phyloP scores from a whole-genome alignment of 2,113 vertebrate genomes.

The Semicossyphus pulcher region DNA sequence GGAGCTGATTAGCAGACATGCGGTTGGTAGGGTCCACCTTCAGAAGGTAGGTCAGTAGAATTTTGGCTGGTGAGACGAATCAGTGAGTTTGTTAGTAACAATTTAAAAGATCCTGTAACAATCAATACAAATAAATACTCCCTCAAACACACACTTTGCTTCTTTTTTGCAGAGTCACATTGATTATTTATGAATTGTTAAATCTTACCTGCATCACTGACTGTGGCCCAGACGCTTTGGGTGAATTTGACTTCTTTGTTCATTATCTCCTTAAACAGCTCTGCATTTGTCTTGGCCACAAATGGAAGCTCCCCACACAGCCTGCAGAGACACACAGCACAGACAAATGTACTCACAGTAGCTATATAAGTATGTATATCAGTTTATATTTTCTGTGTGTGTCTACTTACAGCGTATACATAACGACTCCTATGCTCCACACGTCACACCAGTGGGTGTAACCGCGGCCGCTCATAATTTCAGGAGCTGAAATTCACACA shows the following conservation, averaged over 20 bases:
- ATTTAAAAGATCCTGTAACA: background rate
- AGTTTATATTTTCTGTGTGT: background rate
- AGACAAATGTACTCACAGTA: conserved; percentile 11
- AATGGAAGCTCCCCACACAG: conserved; percentile 88
- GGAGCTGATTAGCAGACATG: conserved; percentile 85
- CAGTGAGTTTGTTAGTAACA: conserved; percentile 11
- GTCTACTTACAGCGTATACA: conserved; percentile 92
- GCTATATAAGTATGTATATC: background rate
- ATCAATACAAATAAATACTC: background rate
- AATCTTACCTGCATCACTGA: conserved; percentile 84
- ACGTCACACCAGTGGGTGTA: conserved; percentile 92
- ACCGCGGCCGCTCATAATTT: conserved; percentile 89
- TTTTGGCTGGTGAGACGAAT: conserved; percentile 81
- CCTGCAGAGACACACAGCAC: conserved; percentile 54
- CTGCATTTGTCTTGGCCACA: conserved; percentile 82
- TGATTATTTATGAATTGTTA: background rate
- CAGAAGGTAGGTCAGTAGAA: conserved; percentile 82
- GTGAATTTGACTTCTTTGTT: conserved; percentile 83
- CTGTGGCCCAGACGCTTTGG: conserved; percentile 77
- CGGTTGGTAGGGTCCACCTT: conserved; percentile 86
- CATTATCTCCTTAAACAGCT: conserved; percentile 86
- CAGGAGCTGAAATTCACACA: conserved; percentile 89
- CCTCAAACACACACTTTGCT: background rate
- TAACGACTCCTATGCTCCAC: conserved; percentile 94
- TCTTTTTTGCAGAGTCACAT: background rate